A percentile compares a stretch with the other conserved stretches of the same genome.
Conservation (phyloP, 2,797 vertebrate genomes). For the Clamator glandarius region DNA sequence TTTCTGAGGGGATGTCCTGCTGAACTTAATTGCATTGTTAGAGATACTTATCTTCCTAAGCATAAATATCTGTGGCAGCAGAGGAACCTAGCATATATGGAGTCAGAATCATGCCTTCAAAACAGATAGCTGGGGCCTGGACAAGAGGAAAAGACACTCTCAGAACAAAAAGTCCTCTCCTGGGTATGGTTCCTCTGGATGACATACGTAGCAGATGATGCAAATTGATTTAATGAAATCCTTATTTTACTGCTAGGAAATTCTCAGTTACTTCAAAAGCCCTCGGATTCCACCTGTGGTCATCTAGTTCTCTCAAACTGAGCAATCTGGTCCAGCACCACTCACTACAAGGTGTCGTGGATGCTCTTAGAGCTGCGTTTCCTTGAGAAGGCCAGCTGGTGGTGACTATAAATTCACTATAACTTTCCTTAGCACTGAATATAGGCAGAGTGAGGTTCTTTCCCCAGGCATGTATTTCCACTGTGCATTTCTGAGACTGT, state of each 20-base stretch:
- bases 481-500: background rate
- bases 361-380: background rate
- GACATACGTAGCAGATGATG: background rate
- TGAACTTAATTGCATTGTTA: background rate
- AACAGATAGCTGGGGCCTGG: background rate
- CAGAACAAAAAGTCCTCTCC: background rate
- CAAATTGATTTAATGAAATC: background rate
- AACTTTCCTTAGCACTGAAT: background rate
- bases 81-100: background rate
- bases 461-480: background rate
- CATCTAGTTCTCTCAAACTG: background rate
- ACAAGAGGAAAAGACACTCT: background rate
- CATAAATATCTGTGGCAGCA: background rate
- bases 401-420: background rate
- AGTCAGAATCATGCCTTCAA: background rate
- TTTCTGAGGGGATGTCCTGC: background rate
- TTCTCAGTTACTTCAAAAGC: background rate
- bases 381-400: background rate
- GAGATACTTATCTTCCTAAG: background rate
- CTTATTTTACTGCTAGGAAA: background rate
- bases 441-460: background rate
- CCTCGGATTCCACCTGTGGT: background rate
- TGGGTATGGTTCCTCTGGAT: background rate
- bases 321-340: background rate
- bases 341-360: background rate